A percentile compares a stretch with the other conserved stretches of the same genome.
Conservation (phyloP, 2,113 vertebrate species). For the Arvicanthis niloticus region DNA sequence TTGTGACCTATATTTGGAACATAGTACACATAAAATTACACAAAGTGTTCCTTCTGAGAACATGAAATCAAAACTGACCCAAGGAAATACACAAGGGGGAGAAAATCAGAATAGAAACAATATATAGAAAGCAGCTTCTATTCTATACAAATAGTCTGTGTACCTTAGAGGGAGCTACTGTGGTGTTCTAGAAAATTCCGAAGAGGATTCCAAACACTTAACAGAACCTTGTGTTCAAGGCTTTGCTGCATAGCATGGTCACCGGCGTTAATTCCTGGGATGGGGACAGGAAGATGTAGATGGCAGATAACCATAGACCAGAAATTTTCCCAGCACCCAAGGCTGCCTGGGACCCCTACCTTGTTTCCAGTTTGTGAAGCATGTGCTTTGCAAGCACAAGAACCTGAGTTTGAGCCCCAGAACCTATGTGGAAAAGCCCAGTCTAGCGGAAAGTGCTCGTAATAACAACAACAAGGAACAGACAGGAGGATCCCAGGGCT, state of each 20-base stretch:
- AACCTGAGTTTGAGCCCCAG: not conserved
- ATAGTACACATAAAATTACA: not conserved
- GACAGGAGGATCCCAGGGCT: not conserved
- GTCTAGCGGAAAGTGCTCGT: too few relatives aligned
- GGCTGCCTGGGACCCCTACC: not conserved
- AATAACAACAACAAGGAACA: not conserved
- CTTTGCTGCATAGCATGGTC: not conserved
- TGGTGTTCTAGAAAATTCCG: not conserved
- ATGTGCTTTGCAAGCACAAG: not conserved
- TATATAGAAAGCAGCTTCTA: not conserved
- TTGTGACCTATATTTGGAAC: not conserved
- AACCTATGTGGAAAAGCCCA: not conserved
- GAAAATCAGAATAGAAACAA: not conserved
- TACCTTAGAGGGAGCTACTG: not conserved
- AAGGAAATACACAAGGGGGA: constrained; percentile 18
- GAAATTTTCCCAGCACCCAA: not conserved
- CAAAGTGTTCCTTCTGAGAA: not conserved
- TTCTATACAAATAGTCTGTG: not conserved
- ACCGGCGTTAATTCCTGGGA: not conserved
- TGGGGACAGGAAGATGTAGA: not conserved
- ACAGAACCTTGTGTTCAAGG: not conserved
- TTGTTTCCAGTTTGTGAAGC: not conserved
- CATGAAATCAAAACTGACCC: not conserved
- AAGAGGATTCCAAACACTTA: not conserved
- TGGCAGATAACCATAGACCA: not conserved